Percentiles rank a stretch among this genome's conserved stretches.
Evolutionary conservation across 2,113 vertebrate species (phyloP).

Genomic region (Salvelinus fontinalis): DNA sequence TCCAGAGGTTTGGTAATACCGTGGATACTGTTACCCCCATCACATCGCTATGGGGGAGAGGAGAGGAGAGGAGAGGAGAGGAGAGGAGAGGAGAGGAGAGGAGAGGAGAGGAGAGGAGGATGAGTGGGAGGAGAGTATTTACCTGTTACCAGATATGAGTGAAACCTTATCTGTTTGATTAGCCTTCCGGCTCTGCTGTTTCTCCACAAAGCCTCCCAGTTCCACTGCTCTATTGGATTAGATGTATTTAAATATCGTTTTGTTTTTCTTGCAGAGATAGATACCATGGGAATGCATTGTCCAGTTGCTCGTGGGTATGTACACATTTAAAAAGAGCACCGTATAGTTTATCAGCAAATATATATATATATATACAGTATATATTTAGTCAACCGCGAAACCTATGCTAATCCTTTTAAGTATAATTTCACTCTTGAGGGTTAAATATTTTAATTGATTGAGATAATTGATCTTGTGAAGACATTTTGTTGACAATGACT

Average conservation of each 20-base stretch:
- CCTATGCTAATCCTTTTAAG: no score
- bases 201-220: slow-evolving; percentile 20
- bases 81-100: slow-evolving; percentile 3
- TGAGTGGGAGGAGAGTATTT: slow-evolving; percentile 35
- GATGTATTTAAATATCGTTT: slow-evolving; percentile 26
- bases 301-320: not conserved
- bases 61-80: not conserved
- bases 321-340: not conserved
- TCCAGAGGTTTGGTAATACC: slow-evolving; percentile 63
- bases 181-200: slow-evolving; percentile 45
- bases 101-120: slow-evolving; percentile 30
- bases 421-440: no score
- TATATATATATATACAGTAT: not conserved
- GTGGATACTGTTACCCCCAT: slow-evolving; percentile 56
- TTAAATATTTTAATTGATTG: no score
- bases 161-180: slow-evolving; percentile 57
- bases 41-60: slow-evolving; percentile 8
- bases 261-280: not conserved
- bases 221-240: slow-evolving; percentile 28
- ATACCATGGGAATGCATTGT: slow-evolving; percentile 7
- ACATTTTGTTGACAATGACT: no score
- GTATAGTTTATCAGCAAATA: not conserved
- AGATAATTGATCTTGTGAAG: no score
- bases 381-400: not conserved
- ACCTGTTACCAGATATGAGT: slow-evolving; percentile 43